Base-by-base conservation (phyloP, 2,113 vertebrate species). In the Eira barbara region DNA sequence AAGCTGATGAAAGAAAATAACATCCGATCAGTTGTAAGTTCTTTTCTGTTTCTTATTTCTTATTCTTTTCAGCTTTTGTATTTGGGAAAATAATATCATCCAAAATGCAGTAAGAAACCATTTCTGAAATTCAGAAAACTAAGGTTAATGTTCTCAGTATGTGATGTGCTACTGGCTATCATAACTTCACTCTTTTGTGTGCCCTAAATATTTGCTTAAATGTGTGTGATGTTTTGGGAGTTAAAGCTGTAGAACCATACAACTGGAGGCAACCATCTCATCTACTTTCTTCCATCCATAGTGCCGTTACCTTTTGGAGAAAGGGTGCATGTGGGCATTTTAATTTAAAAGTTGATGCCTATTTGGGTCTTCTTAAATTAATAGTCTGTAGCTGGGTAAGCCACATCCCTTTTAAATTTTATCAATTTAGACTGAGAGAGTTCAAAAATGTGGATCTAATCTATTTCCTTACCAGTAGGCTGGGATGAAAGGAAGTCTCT, bases 1-100 rank as follows among this genome's bases (percentile, higher is more conserved):
- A 99, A 99, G 96, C 99, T 99, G 99, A 98, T 99, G 97, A 99
- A 99, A 98, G 99, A 99, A 85, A 98, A 99, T 91, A 99, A 99
- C 89, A 98, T 99, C 99, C 99, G 98, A 98, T 99, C 99, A 95
- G 99, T 99, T 94, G 99, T 99, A 98, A 99, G 99, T 99, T 97
- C 13, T 27, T 42, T 0, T 27, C 1, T 71, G 89, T 95, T 88
- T 65, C 59, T 45, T 87, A 3, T 78, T 95, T 85, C 88, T 39
- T 34, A 42, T 89, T 86, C 57, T 82, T 90, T 59, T 71, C 36
- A 90, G 45, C 7, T 7, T 92, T 84, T 85, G 29, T 96, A 82
- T 63, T 42, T 95, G 94, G 23, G 31, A 92, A 82, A 79, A 65
- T 42, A 69, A 2, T 73, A 29, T 89, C 61, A 21, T 89, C 23